A percentile compares a stretch with the other conserved stretches of the same genome.
phyloP scores from a whole-genome alignment of 2,113 vertebrate genomes.

The Pipra filicauda region DNA sequence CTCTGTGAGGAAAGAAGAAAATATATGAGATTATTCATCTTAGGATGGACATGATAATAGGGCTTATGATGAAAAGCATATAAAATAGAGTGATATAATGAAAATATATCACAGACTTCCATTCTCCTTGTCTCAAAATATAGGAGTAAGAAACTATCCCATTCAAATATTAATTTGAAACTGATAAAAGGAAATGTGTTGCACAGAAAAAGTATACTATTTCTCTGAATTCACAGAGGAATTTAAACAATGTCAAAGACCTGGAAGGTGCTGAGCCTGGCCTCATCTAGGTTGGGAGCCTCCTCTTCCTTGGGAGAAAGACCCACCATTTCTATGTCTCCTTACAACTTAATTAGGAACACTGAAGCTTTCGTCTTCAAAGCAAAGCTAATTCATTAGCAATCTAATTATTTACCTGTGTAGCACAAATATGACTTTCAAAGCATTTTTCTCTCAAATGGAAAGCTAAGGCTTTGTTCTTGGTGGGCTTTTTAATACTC shows the following conservation, averaged over 20 bases:
- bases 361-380: not conserved
- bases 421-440: conserved; percentile 41
- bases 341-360: not conserved
- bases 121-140: not conserved
- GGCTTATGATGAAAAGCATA: conserved; percentile 13
- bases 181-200: not conserved
- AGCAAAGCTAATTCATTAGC: conserved; percentile 49
- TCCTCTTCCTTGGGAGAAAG: not conserved
- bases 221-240: not conserved
- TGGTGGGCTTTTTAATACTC: conserved; percentile 23
- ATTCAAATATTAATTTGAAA: conserved; percentile 24
- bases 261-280: not conserved
- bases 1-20: not conserved
- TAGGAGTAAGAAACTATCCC: not conserved
- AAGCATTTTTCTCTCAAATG: conserved; percentile 54
- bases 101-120: conserved; percentile 36
- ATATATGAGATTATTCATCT: not conserved
- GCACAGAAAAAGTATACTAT: not conserved
- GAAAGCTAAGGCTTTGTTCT: conserved; percentile 50
- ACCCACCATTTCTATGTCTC: not conserved
- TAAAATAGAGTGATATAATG: conserved; percentile 19
- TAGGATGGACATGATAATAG: not conserved
- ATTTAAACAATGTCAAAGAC: not conserved
- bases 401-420: conserved; percentile 62
- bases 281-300: not conserved